Evolutionary conservation across 2,888 invertebrate genomes (phyloP).

Genomic region (Formica aserva): DNA sequence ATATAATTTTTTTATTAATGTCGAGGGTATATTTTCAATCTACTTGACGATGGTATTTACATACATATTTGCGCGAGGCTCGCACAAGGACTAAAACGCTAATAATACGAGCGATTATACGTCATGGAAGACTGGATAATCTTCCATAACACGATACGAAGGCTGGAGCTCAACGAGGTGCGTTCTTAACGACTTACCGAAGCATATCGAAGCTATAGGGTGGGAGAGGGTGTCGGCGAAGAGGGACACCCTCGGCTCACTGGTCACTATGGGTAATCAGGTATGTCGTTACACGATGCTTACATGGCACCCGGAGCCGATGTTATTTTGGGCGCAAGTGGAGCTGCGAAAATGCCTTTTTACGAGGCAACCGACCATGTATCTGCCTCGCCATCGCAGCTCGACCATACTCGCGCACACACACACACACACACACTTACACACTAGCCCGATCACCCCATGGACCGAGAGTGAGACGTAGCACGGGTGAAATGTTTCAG

Average conservation of each 20-base stretch:
- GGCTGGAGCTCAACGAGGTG: conserved; percentile 74
- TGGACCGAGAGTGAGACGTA: conserved; percentile 77
- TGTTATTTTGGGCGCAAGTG: conserved; percentile 72
- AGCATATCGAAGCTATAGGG: conserved; percentile 70
- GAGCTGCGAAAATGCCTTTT: conserved; percentile 78
- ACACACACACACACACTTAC: not conserved
- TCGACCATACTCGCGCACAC: conserved; percentile 65
- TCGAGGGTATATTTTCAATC: not conserved
- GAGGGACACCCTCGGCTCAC: conserved; percentile 78
- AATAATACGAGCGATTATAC: conserved; percentile 68
- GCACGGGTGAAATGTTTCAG: conserved; percentile 80
- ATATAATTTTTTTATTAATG: not conserved
- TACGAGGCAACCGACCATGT: conserved; percentile 78
- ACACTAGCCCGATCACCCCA: conserved; percentile 42
- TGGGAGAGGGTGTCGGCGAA: not conserved
- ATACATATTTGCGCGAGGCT: not conserved
- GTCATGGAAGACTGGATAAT: conserved; percentile 66
- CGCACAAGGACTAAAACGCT: conserved; percentile 54
- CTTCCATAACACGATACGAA: conserved; percentile 48
- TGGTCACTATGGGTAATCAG: conserved; percentile 82
- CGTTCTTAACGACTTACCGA: conserved; percentile 82
- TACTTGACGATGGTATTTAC: conserved; percentile 8
- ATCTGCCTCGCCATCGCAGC: conserved; percentile 59
- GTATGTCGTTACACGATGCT: conserved; percentile 77
- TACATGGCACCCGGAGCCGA: conserved; percentile 66